A percentile compares a stretch with the other conserved stretches of the same genome.
These are phyloP conservation scores for Macrobrachium nipponense DNA, from an alignment of 1,140 invertebrate genomes.

Conservation along the genomic window DNA sequence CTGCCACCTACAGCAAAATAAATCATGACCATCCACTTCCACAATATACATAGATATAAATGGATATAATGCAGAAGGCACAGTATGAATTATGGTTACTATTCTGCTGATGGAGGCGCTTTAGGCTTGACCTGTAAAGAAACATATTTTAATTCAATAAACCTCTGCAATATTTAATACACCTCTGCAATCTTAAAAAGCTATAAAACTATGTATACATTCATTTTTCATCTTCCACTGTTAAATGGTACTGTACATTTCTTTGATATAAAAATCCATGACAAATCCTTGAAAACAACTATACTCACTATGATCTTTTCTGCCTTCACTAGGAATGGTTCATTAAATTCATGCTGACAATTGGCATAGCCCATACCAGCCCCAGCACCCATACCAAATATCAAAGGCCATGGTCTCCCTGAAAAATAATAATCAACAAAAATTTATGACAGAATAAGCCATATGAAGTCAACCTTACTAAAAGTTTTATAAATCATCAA, in stretches of 20 bases:
- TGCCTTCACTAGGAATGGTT: conserved; percentile 66
- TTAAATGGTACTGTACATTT: neutral
- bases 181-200: too few species aligned
- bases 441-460: neutral
- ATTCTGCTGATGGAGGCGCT: conserved; percentile 1
- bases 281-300: neutral
- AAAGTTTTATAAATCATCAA: conserved; percentile 3
- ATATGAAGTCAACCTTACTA: conserved; percentile 53
- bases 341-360: conserved; percentile 71
- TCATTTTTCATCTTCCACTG: neutral
- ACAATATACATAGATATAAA: conserved; percentile 22
- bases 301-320: conserved; percentile 66
- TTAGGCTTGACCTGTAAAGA: conserved; percentile 43
- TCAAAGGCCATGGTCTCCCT: conserved; percentile 66
- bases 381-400: conserved; percentile 66
- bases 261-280: neutral
- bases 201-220: neutral
- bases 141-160: neutral
- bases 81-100: neutral
- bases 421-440: conserved; percentile 65
- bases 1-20: neutral
- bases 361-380: conserved; percentile 72
- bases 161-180: neutral
- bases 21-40: neutral
- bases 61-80: neutral